These are phyloP conservation scores for Halichoerus grypus DNA, from an alignment of 2,113 vertebrate species.

Conservation along the genomic window DNA sequence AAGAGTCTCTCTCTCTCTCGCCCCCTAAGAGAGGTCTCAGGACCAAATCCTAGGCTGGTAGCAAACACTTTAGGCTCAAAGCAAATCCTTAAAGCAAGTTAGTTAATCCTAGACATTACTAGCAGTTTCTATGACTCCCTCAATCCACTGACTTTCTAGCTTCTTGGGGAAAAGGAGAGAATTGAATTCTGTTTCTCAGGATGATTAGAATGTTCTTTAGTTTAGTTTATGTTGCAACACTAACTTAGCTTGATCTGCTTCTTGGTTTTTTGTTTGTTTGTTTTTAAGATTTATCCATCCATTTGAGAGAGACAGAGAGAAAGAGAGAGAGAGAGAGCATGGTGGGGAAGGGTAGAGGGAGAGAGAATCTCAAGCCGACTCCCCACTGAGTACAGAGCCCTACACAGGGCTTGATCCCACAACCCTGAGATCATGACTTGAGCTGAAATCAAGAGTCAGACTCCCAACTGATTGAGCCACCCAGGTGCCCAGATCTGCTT, in stretches of 20 bases:
- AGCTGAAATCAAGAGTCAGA: neutral
- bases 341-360: neutral
- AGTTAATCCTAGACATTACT: neutral
- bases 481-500: neutral
- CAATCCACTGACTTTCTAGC: constrained; percentile 14
- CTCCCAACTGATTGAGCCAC: neutral
- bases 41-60: neutral
- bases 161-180: constrained; percentile 28
- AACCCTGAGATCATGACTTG: neutral
- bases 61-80: neutral
- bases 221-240: constrained; percentile 28
- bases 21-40: neutral
- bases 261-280: neutral
- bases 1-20: neutral
- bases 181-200: constrained; percentile 35
- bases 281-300: neutral
- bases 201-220: constrained; percentile 46
- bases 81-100: constrained; percentile 31
- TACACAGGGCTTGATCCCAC: neutral
- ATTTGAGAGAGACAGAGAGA: neutral
- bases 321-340: neutral
- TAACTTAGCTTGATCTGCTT: constrained; percentile 48
- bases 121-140: constrained; percentile 6
- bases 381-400: neutral
- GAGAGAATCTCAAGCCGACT: neutral